phyloP scores from a whole-genome alignment of 2,888 invertebrate genomes.

The Halocaridina rubra region DNA sequence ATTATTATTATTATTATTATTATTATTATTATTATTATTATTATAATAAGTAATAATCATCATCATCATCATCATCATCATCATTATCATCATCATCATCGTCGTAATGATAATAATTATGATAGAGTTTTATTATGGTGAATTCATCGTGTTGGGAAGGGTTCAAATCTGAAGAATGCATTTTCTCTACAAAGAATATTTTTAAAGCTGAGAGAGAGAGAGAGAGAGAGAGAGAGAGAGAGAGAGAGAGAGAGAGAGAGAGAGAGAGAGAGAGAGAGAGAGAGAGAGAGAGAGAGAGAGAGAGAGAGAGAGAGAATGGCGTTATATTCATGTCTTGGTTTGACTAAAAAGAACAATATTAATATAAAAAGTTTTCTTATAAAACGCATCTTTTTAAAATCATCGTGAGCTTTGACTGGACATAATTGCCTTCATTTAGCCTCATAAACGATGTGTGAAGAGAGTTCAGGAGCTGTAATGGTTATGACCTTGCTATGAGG shows the following conservation, averaged over 20 bases:
- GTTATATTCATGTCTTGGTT: too few relatives aligned
- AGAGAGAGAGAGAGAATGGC: background rate
- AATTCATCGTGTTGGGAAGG: background rate
- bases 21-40: slow-evolving; percentile 5
- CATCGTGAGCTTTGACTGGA: too few relatives aligned
- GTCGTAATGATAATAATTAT: background rate
- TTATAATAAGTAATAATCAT: background rate
- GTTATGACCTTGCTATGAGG: too few relatives aligned
- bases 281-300: background rate
- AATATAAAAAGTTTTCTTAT: too few relatives aligned
- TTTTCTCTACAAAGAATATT: too few relatives aligned
- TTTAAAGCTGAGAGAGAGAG: background rate
- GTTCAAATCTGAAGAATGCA: too few relatives aligned
- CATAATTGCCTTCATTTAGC: too few relatives aligned
- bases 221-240: background rate
- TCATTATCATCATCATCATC: background rate
- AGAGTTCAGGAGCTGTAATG: too few relatives aligned
- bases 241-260: background rate
- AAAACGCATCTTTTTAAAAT: too few relatives aligned
- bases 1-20: slow-evolving; percentile 2
- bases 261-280: background rate
- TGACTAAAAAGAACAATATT: too few relatives aligned
- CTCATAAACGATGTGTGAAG: too few relatives aligned
- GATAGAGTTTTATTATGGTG: background rate
- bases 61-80: background rate